Evolutionary conservation across 2,113 vertebrate species (phyloP), one percentile per base, ranked within the genome.

Genomic region (Parotia lawesii): DNA sequence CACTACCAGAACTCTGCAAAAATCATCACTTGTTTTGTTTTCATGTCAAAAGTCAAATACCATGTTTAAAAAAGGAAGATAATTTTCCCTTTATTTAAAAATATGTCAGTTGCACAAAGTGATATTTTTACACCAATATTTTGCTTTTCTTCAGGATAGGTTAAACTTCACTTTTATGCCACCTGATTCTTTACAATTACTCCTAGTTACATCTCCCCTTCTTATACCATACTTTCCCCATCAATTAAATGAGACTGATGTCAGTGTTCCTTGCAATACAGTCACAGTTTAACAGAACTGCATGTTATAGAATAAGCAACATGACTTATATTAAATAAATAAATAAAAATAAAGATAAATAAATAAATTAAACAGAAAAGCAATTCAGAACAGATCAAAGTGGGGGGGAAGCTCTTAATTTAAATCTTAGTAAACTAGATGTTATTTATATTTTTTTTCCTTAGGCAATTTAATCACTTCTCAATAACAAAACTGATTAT

Each of bases 401-500:
- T 21, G 12, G 2, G 0, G 1, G 3, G 15, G 33, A 45, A 6
- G 8, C 4, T n/a, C 9, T 88, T 86, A 83, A 93, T 90, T 93
- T 93, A 73, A 88, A 80, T 77, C 69, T 71, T 66, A 51, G 72
- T 86, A 92, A 93, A 90, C 21, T n/a, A 78, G 38, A 25, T 80
- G 33, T 61, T 81, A 89, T 87, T 90, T 88, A n/a, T 83, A 66
- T 4, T 11, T 79, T 87, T 87, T 83, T 91, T 75, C 62, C 74
- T 78, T 69, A 72, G 80, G 72, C 80, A 90, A 75, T 89, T 90
- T 90, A 91, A 95, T 96, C 57, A 78, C 62, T 89, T 95, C 81
- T 78, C 73, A 85, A 76, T 91, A 95, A 91, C 28, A 89, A 85
- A 95, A 79, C 73, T 85, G 86, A 79, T 93, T 91, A 85, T 95